Percentiles rank a stretch among this genome's conserved stretches.
These are phyloP conservation scores for Synergus itoensis DNA, from an alignment of 2,888 invertebrate species.

Conservation along the genomic window DNA sequence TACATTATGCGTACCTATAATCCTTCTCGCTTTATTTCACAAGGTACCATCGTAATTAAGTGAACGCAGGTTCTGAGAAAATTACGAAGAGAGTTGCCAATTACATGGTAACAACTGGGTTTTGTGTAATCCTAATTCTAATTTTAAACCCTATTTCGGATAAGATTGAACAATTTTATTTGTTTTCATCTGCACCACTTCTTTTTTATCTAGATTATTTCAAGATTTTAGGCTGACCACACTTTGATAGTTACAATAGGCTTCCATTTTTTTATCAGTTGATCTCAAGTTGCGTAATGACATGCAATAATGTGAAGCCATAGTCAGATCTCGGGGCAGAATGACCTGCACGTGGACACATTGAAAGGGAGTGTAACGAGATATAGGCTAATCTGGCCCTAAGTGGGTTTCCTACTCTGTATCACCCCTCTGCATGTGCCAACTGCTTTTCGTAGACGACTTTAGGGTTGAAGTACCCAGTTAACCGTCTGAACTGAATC, in stretches of 20 bases:
- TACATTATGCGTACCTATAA: background rate
- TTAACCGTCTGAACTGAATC: background rate
- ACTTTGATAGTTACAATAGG: too few species aligned
- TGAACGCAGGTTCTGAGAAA: too few species aligned
- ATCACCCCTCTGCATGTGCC: background rate
- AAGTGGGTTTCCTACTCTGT: conserved; percentile 10
- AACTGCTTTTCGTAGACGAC: background rate
- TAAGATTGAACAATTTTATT: too few species aligned
- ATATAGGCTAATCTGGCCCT: conserved; percentile 65
- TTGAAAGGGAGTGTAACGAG: conserved; percentile 64
- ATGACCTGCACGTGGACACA: background rate
- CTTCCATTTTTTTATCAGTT: background rate
- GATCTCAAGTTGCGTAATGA: background rate
- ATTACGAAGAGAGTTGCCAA: too few species aligned
- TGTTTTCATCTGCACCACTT: too few species aligned
- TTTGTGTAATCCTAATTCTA: too few species aligned
- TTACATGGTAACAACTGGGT: too few species aligned
- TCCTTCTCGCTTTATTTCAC: background rate
- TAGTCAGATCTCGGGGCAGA: background rate
- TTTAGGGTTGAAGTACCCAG: conserved; percentile 12
- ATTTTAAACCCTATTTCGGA: too few species aligned
- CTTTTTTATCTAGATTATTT: too few species aligned
- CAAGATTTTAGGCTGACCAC: too few species aligned
- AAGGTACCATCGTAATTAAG: too few species aligned
- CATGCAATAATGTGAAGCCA: background rate